phyloP scores from a whole-genome alignment of 1,140 invertebrate species.

The Onthophagus taurus region DNA sequence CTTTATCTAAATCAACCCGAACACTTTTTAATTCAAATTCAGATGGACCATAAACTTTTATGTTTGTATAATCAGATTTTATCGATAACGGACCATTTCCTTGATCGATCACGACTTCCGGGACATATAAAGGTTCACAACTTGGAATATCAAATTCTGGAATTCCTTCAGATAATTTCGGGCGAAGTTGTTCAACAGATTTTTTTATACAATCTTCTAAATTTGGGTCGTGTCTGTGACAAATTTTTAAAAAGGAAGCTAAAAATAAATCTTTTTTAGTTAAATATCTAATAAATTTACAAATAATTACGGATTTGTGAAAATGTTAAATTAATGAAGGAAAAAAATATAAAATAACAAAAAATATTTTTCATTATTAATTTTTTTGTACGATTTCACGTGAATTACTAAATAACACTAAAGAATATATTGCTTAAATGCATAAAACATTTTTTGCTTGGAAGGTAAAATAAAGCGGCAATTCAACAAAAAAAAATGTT shows the following conservation, averaged over 20 bases:
- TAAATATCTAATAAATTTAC: no score
- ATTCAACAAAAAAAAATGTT: no score
- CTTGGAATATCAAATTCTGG: conserved; percentile 46
- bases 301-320: no score
- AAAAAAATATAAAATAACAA: no score
- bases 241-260: conserved; percentile 37
- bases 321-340: no score
- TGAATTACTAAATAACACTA: no score
- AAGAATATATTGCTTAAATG: no score
- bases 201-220: conserved; percentile 37
- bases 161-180: conserved; percentile 43
- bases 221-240: conserved; percentile 35
- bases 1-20: conserved; percentile 44
- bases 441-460: no score
- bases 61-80: conserved; percentile 47
- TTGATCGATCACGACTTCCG: conserved; percentile 47
- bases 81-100: conserved; percentile 49
- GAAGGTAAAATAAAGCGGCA: no score
- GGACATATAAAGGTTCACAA: conserved; percentile 49
- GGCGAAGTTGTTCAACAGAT: conserved; percentile 38
- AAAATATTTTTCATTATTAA: no score
- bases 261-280: no score
- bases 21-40: conserved; percentile 46
- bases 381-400: no score
- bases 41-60: conserved; percentile 49